A percentile compares a stretch with the other conserved stretches of the same genome.
phyloP scores from a whole-genome alignment of 2,888 invertebrate genomes.

The Dioctria linearis region DNA sequence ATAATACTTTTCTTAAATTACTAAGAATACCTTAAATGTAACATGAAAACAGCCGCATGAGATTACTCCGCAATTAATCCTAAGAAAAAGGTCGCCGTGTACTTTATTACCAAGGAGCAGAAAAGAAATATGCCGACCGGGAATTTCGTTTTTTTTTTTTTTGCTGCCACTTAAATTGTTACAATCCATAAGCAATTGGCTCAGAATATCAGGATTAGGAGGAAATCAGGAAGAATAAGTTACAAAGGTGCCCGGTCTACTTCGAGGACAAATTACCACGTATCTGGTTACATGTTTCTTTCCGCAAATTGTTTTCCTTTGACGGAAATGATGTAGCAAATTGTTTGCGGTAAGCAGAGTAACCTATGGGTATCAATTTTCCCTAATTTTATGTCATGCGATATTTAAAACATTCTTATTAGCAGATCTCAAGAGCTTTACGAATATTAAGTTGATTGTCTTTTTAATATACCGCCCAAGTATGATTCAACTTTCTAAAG shows the following conservation, averaged over 20 bases:
- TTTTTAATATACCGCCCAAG: no score
- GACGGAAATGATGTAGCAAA: slow-evolving; percentile 35
- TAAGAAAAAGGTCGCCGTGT: background rate
- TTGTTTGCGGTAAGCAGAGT: slow-evolving; percentile 34
- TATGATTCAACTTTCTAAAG: no score
- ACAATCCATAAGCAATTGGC: slow-evolving; percentile 19
- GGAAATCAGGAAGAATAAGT: slow-evolving; percentile 30
- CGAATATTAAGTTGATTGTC: no score
- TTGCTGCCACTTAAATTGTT: background rate
- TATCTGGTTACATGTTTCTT: slow-evolving; percentile 46
- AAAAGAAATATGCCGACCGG: background rate
- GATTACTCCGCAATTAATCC: slow-evolving; percentile 5
- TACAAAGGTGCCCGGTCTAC: background rate
- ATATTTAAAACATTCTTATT: background rate
- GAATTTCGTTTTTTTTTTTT: background rate
- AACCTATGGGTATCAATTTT: slow-evolving; percentile 19
- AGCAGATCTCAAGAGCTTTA: no score
- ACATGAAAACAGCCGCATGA: slow-evolving; percentile 5
- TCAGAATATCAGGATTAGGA: slow-evolving; percentile 9
- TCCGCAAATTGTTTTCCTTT: background rate
- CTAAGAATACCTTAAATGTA: background rate
- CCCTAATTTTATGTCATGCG: slow-evolving; percentile 32
- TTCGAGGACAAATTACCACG: slow-evolving; percentile 32
- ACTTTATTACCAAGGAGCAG: background rate
- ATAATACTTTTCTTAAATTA: background rate